Base-by-base conservation (phyloP, 2,888 invertebrate genomes). In the Holacanthella duospinosa region DNA sequence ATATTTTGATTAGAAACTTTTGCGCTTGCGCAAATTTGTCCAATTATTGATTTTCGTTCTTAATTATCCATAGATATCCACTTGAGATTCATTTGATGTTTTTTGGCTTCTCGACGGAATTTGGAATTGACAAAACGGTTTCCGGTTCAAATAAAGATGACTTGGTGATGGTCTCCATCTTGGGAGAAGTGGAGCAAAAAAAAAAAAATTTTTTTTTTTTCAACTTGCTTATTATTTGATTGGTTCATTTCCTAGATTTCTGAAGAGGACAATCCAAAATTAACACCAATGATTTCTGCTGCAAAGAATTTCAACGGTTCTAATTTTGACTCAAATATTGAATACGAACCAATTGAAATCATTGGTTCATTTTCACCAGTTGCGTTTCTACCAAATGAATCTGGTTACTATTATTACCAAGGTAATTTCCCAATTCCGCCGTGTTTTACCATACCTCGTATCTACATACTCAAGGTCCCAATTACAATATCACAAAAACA, bases 371-470 rank as follows among this genome's bases (percentile, higher is more conserved):
- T 62, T 29, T 62, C 62, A 2, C 57, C 58, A 6, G 12, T 56
- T 2, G 48, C 57, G 57, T 24, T 62, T 1, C 28, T 62, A 1
- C 62, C 62, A 12, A 2, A 26, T 24, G 36, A 61, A 25, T 6
- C 4, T 25, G 26, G 55, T 24, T 60, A 54, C 53, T 60, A 29
- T 29, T 60, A 60, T 25, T 26, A 53, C 9, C 4, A 25, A 6
- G 60, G 60, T 2, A 60, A 28, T 24, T 60, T 60, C 24, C 60
- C 60, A 26, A 53, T 60, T 19, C 60, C 60, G 6, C 60, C 60
- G 3, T 60, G 60, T 29, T 60, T 54, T 25, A 24, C 29, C 3
- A n/a, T 60, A 1, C 28, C 29, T 25, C 53, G 53, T 29, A 53
- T 60, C 36, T 60, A 60, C 28, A 29, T 36, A 12, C 2, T 36